A percentile compares a stretch with the other conserved stretches of the same genome.
Evolutionary conservation across 2,888 invertebrate species (phyloP).

Genomic region (Calameuta idolon): DNA sequence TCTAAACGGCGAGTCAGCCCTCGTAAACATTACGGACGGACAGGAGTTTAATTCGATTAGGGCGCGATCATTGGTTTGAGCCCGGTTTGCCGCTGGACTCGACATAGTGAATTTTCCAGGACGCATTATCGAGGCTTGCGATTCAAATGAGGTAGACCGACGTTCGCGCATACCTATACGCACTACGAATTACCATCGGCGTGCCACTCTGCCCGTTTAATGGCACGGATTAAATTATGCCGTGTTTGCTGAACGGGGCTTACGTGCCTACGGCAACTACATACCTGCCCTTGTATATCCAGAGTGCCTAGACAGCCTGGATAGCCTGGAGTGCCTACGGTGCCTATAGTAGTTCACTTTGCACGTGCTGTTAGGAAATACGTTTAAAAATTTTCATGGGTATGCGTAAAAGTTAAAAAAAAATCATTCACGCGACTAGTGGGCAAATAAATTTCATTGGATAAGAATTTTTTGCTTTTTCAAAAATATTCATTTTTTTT

Average conservation of each 20-base stretch:
- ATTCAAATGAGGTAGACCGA: slow-evolving; percentile 10
- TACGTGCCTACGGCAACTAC: slow-evolving; percentile 1
- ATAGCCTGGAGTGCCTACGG: too few relatives aligned
- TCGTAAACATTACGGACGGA: slow-evolving; percentile 28
- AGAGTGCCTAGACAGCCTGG: too few relatives aligned
- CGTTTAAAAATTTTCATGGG: too few relatives aligned
- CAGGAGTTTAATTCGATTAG: slow-evolving; percentile 31
- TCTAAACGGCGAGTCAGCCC: slow-evolving; percentile 8
- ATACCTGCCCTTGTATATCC: too few relatives aligned
- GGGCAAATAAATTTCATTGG: fast-evolving
- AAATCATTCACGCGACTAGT: too few relatives aligned
- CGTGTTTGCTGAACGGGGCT: slow-evolving; percentile 27
- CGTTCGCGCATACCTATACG: not conserved
- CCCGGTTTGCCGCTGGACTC: slow-evolving; percentile 15
- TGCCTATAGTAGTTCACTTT: too few relatives aligned
- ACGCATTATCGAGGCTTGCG: slow-evolving; percentile 3
- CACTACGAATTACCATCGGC: not conserved
- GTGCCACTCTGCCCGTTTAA: slow-evolving; percentile 34
- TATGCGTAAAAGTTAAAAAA: too few relatives aligned
- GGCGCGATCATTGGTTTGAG: slow-evolving; percentile 18
- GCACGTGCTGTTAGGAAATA: too few relatives aligned
- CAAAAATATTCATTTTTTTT: too few relatives aligned
- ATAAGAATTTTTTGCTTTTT: too few relatives aligned
- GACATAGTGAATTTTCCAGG: not conserved
- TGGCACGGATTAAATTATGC: slow-evolving; percentile 56